Conservation (phyloP, 2,113 vertebrate species). For the Tragulus kanchil region DNA sequence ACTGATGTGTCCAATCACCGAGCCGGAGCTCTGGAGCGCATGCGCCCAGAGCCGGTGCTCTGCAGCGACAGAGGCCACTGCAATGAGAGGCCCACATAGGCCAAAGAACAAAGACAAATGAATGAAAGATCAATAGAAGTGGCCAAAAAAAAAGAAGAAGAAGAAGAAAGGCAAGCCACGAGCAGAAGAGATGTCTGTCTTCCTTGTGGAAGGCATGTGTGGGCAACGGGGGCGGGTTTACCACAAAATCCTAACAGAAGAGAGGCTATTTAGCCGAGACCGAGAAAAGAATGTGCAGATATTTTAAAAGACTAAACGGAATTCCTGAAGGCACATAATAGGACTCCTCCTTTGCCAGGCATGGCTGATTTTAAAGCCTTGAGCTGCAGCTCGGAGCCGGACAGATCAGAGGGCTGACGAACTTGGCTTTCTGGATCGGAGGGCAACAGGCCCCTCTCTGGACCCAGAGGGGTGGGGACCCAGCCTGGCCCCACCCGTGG, state of each 20-base stretch:
- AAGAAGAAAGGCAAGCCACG: conserved; percentile 27
- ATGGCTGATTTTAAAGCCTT: background rate
- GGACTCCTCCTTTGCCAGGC: background rate
- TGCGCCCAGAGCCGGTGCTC: no score
- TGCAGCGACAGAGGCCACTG: no score
- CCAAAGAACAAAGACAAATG: no score
- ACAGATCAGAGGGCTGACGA: background rate
- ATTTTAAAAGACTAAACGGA: background rate
- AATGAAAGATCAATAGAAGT: no score
- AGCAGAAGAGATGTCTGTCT: background rate
- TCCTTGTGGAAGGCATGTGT: background rate
- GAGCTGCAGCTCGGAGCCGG: background rate
- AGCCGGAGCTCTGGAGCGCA: no score
- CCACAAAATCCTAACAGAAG: conserved; percentile 60
- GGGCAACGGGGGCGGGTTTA: background rate
- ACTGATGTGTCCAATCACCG: no score
- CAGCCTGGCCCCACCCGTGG: background rate
- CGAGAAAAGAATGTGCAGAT: background rate
- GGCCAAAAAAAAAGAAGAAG: no score
- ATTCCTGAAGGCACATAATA: background rate
- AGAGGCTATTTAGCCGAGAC: background rate
- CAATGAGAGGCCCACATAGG: no score
- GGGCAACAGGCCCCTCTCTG: background rate
- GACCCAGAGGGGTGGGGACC: background rate
- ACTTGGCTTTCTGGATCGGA: background rate